phyloP scores from a whole-genome alignment of 2,888 invertebrate genomes.

The Candidula unifasciata region DNA sequence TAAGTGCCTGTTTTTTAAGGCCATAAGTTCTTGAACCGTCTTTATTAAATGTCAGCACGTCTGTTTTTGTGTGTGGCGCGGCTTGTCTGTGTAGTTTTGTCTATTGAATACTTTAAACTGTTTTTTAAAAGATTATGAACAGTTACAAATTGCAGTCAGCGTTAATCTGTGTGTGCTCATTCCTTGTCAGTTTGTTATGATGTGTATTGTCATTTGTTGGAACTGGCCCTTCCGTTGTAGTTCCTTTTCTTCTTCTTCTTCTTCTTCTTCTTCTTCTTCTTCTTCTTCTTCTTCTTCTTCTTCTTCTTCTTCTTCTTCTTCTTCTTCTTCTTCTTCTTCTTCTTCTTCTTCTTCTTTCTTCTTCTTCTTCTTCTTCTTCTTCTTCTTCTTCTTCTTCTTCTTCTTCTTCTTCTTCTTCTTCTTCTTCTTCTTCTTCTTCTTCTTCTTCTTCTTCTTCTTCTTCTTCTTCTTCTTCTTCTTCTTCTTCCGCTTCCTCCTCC shows the following conservation, averaged over 20 bases:
- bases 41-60: too few relatives aligned
- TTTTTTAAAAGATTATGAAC: too few relatives aligned
- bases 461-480: not conserved
- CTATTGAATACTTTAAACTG: too few relatives aligned
- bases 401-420: not conserved
- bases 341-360: slow-evolving; percentile 19
- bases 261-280: not conserved
- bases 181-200: too few relatives aligned
- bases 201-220: too few relatives aligned
- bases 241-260: slow-evolving; percentile 13
- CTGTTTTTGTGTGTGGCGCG: too few relatives aligned
- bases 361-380: slow-evolving; percentile 32
- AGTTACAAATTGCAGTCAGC: too few relatives aligned
- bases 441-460: not conserved
- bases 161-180: too few relatives aligned
- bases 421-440: not conserved
- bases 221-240: not conserved
- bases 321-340: slow-evolving; percentile 29
- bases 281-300: slow-evolving; percentile 28
- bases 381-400: slow-evolving; percentile 39
- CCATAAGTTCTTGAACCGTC: too few relatives aligned
- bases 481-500: too few relatives aligned
- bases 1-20: too few relatives aligned
- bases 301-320: slow-evolving; percentile 32
- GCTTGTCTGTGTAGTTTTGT: too few relatives aligned